These are phyloP conservation scores for Oriolus oriolus DNA, from an alignment of 2,113 vertebrate genomes.

Conservation along the genomic window DNA sequence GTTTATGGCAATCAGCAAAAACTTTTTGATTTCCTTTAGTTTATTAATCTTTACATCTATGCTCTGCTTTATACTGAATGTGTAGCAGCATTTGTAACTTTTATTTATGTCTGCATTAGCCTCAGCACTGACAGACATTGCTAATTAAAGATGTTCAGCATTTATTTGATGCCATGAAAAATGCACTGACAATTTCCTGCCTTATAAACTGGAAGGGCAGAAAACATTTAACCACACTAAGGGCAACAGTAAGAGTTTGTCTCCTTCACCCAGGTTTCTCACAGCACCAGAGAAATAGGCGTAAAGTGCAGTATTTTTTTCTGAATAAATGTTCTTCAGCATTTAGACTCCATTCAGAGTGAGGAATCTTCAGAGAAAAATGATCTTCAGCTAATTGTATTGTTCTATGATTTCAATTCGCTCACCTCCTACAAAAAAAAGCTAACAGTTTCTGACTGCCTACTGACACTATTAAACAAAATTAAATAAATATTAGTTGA, in stretches of 20 bases:
- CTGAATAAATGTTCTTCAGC: not conserved
- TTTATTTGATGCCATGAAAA: not conserved
- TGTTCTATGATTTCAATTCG: slow-evolving; percentile 2
- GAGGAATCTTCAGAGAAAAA: slow-evolving; percentile 5
- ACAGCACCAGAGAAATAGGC: not conserved
- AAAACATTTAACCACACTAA: slow-evolving; percentile 7
- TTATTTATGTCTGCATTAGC: slow-evolving; percentile 1
- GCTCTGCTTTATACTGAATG: not conserved
- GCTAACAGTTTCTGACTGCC: not conserved
- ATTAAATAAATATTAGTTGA: slow-evolving; percentile 33
- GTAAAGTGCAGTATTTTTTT: not conserved
- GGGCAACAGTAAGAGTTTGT: not conserved
- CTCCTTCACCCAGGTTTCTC: not conserved
- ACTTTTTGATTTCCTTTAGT: slow-evolving; percentile 43
- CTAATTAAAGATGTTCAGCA: slow-evolving; percentile 21
- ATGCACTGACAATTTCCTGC: not conserved
- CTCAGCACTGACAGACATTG: not conserved
- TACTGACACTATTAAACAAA: slow-evolving; percentile 14
- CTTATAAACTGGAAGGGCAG: not conserved
- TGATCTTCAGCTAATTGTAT: not conserved
- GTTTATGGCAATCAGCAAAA: not conserved
- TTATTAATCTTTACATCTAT: slow-evolving; percentile 42
- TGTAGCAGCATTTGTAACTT: not conserved
- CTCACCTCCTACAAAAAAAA: not conserved
- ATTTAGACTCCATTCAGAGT: not conserved